Percentiles rank a stretch among this genome's conserved stretches.
Conservation (phyloP, 64 coral and sea anemone genomes). For the Catalaphyllia jardinei region DNA sequence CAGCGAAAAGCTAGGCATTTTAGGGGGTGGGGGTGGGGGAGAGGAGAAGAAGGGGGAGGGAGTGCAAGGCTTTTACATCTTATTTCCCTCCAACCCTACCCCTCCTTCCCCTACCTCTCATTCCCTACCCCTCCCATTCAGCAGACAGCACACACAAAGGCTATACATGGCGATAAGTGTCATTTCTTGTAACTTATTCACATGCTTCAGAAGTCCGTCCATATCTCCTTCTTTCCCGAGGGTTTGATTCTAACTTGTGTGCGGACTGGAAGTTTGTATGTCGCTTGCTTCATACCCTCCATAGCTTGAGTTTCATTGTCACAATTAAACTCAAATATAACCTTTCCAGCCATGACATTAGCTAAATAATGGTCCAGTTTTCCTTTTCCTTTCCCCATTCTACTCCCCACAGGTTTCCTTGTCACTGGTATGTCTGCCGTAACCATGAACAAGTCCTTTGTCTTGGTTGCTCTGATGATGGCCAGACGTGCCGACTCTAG, state of each 20-base stretch:
- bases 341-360: slow-evolving; percentile 88
- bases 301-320: slow-evolving; percentile 83
- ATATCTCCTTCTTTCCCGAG: slow-evolving; percentile 78
- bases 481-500: slow-evolving; percentile 90
- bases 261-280: slow-evolving; percentile 75
- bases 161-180: background rate
- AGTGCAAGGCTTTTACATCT: no score
- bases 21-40: no score
- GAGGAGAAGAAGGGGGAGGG: no score
- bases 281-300: slow-evolving; percentile 83
- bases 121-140: no score
- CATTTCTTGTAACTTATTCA: background rate
- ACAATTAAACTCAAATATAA: slow-evolving; percentile 95
- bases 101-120: no score
- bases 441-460: slow-evolving; percentile 85
- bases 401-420: slow-evolving; percentile 89
- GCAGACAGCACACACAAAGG: background rate
- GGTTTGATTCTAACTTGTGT: slow-evolving; percentile 90
- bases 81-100: no score
- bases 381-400: slow-evolving; percentile 98
- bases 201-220: slow-evolving; percentile 80
- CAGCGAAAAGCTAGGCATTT: no score
- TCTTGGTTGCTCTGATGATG: slow-evolving; percentile 95
- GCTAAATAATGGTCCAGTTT: slow-evolving; percentile 91
- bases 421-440: slow-evolving; percentile 83